Percentiles rank a stretch among this genome's conserved stretches.
Conservation (phyloP, 2,888 invertebrate species). For the Anarsia innoxiella region DNA sequence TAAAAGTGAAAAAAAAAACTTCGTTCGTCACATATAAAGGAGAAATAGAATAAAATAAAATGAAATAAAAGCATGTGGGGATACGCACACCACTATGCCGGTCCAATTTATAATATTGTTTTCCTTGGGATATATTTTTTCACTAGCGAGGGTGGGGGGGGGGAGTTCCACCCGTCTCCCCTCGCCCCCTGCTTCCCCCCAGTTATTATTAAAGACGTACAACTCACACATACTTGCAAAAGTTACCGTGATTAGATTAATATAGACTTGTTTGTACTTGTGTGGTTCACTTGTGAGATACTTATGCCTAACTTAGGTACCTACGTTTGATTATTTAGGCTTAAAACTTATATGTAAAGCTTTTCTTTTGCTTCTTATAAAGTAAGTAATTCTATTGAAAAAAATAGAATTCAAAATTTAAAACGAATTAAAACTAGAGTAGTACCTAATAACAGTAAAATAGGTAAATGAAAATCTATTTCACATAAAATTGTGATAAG, state of each 20-base stretch:
- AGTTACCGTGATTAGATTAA: slow-evolving; percentile 73
- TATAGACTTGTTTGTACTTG: slow-evolving; percentile 45
- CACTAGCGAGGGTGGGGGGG: slow-evolving; percentile 58
- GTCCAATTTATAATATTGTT: slow-evolving; percentile 76
- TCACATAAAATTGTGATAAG: no score
- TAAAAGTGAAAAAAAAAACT: slow-evolving; percentile 51
- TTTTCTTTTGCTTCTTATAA: no score
- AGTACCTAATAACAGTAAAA: no score
- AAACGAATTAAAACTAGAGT: no score
- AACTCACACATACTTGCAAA: slow-evolving; percentile 70
- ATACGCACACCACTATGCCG: slow-evolving; percentile 42
- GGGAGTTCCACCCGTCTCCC: slow-evolving; percentile 22
- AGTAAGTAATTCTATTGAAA: no score
- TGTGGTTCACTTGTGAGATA: no score
- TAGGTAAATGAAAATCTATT: no score
- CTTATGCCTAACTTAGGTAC: no score
- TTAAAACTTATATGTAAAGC: no score
- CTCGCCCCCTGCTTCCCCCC: slow-evolving; percentile 34
- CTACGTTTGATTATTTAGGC: no score
- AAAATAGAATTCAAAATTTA: no score
- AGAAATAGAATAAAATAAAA: slow-evolving; percentile 65
- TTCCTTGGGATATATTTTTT: slow-evolving; percentile 74
- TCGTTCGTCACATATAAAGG: slow-evolving; percentile 54
- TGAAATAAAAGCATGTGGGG: slow-evolving; percentile 54
- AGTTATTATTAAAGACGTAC: slow-evolving; percentile 75